These are phyloP conservation scores for Epinephelus coioides DNA, from an alignment of 2,797 vertebrate genomes.

Conservation along the genomic window DNA sequence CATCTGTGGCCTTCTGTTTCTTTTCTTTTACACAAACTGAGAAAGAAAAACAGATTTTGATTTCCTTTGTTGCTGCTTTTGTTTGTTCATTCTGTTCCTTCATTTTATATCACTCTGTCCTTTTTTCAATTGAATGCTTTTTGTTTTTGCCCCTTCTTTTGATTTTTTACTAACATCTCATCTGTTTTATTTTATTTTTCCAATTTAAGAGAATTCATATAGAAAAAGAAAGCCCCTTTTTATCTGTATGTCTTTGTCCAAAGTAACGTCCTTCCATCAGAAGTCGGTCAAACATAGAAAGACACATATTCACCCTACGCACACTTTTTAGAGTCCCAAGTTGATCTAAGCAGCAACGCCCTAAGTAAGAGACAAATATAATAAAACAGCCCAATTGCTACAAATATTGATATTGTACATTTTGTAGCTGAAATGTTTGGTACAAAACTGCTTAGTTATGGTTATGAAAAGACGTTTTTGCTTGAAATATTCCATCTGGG, in stretches of 20 bases:
- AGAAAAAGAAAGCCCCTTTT: neutral
- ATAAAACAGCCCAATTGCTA: neutral
- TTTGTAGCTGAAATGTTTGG: no score
- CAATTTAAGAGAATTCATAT: neutral
- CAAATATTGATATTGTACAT: no score
- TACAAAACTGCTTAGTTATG: no score
- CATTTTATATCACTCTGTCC: no score
- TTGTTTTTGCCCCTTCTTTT: neutral
- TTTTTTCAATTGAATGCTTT: neutral
- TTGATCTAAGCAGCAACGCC: neutral
- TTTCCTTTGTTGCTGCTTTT: neutral
- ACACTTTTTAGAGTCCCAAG: neutral
- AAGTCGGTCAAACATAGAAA: neutral
- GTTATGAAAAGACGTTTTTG: no score
- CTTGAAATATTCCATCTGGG: no score
- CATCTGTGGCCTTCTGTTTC: neutral
- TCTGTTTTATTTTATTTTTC: neutral
- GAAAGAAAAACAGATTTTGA: neutral
- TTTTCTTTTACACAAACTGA: neutral
- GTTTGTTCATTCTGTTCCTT: neutral
- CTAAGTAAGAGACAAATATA: neutral
- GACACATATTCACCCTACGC: neutral
- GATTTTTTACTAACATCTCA: neutral
- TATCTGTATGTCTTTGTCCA: neutral
- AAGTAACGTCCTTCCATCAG: neutral